Evolutionary conservation across 2,113 vertebrate genomes (phyloP), one percentile per base, ranked within the genome.

Genomic region (Phalacrocorax pelagicus): DNA sequence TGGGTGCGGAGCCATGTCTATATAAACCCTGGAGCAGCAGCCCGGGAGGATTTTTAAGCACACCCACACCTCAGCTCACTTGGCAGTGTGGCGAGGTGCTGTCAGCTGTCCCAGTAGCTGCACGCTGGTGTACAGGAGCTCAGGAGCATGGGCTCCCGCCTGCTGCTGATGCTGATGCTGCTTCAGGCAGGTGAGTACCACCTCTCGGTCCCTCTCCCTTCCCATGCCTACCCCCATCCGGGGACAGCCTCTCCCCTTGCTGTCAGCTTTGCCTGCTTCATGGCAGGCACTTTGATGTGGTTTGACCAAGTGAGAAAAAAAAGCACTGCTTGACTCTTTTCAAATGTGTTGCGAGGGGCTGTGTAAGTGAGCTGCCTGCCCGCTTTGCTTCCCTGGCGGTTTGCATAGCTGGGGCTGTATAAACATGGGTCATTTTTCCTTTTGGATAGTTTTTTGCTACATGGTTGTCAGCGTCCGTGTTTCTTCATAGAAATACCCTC

Each of bases 111-210:
- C 80, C 32, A 19, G 66, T 19, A 4, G 30, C 59, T 12, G 46
- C 14, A 40, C 15, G 27, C 73, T 47, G 11, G 40, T 2, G 9
- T 3, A 21, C 5, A 1, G 40, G 79, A 65, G 63, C 0, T 7
- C 0, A 22, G 46, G 44, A 86, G 70, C 12, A 97, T 97, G 97
- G 97, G 85, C 63, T 73, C 85, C 38, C 71, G 12, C 44, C 81
- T 34, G 86, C 62, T 97, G 92, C 54, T 96, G 29, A 0, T 32
- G 2, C 69, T 97, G 91, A 1, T 95, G 85, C 92, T 97, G 82
- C 96, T 97, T 7, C 96, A 92, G 49, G 87, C 94, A 95, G 97
- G 97, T 97, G 92, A 97, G 97, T 97, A 47, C 34, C 30, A 8
- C 12, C 40, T 17, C 77, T 62, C 12, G 4, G 18, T 15, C 29